Evolutionary conservation across 2,888 invertebrate species (phyloP).

Genomic region (Dolichomitus sp.): DNA sequence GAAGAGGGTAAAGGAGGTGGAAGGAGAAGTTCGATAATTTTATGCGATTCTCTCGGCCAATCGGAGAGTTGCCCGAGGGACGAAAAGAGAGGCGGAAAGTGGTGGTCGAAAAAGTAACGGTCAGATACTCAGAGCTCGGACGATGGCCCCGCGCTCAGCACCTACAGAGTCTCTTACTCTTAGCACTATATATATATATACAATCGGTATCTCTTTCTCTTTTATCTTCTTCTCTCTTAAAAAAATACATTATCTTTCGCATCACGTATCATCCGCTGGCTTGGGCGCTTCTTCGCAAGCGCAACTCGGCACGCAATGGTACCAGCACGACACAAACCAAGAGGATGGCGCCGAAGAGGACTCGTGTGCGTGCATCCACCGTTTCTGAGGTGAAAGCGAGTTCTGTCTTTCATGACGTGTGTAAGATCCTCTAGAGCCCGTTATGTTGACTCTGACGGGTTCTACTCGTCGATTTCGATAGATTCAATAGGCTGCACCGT

Average conservation of each 20-base stretch:
- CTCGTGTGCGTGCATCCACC: constrained; percentile 8
- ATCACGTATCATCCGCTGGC: constrained; percentile 35
- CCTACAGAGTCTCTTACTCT: constrained; percentile 7
- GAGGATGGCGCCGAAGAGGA: constrained; percentile 10
- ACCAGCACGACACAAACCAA: not conserved
- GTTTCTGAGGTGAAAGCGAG: constrained; percentile 39
- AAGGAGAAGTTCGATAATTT: constrained; percentile 54
- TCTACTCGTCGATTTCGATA: not conserved
- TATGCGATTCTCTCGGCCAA: constrained; percentile 52
- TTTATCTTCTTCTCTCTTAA: constrained; percentile 5
- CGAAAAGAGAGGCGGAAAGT: constrained; percentile 45
- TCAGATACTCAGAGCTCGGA: constrained; percentile 26
- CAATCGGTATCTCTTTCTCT: not conserved
- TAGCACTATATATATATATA: not conserved
- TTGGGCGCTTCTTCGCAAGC: constrained; percentile 18
- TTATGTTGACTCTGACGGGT: constrained; percentile 33
- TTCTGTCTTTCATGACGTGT: not conserved
- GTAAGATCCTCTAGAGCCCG: not conserved
- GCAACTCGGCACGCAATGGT: constrained; percentile 22
- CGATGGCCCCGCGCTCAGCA: constrained; percentile 32
- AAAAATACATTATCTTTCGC: constrained; percentile 49
- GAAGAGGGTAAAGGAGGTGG: not conserved
- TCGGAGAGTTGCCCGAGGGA: constrained; percentile 25
- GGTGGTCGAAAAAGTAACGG: constrained; percentile 60
- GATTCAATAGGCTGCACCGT: not conserved